Percentiles rank a stretch among this genome's conserved stretches.
These are phyloP conservation scores for Carapus acus DNA, from an alignment of 2,797 vertebrate species.

Conservation along the genomic window DNA sequence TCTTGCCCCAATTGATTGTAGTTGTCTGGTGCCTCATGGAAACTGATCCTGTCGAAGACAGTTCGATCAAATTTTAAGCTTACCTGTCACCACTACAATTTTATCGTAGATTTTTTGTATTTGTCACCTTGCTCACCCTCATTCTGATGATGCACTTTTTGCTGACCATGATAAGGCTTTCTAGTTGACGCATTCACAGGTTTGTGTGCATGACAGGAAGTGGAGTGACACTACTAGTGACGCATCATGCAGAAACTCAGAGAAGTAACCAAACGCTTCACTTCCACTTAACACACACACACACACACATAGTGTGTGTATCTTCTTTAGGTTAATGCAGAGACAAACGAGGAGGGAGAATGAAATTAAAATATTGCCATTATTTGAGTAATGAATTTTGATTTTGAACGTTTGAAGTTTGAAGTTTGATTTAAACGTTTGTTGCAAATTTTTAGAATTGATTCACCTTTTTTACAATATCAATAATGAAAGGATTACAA, in stretches of 20 bases:
- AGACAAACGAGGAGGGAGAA: too few species aligned
- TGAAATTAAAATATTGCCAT: too few species aligned
- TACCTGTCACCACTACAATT: neutral
- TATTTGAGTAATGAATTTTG: too few species aligned
- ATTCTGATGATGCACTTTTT: neutral
- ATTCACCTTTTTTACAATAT: too few species aligned
- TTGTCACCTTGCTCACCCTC: conserved; percentile 28
- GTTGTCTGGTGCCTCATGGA: neutral
- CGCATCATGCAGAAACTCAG: neutral
- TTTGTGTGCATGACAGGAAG: conserved; percentile 48
- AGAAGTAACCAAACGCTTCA: neutral
- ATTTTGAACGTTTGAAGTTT: too few species aligned
- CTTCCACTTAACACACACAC: too few species aligned
- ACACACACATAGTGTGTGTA: too few species aligned
- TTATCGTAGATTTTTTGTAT: neutral
- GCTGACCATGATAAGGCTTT: conserved; percentile 34
- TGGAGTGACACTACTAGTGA: conserved; percentile 21
- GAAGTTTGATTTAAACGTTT: too few species aligned
- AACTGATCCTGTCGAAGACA: neutral
- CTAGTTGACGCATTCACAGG: conserved; percentile 8
- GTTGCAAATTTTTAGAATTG: too few species aligned
- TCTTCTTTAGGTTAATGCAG: too few species aligned
- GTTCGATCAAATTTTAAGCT: conserved; percentile 2
- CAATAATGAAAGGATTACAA: neutral
- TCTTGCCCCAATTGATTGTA: neutral